Evolutionary conservation across 53 echinoderm and acorn worm genomes (phyloP).

Genomic region (Apostichopus leukothele): DNA sequence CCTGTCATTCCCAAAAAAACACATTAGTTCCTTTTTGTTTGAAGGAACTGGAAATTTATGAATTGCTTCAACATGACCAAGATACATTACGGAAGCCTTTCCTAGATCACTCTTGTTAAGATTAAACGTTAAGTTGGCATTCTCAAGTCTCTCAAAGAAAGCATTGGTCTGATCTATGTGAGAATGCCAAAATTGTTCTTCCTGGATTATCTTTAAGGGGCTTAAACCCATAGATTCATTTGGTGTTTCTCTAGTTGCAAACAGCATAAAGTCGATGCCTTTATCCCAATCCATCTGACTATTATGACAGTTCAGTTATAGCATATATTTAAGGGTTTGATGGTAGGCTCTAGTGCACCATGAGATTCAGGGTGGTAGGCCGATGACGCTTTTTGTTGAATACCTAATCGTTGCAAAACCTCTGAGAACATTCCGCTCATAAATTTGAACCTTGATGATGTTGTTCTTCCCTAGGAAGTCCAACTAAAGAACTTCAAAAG

Average conservation of each 20-base stretch:
- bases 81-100: conserved; percentile 9
- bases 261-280: conserved; percentile 62
- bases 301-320: conserved; percentile 45
- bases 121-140: conserved; percentile 29
- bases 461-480: conserved; percentile 54
- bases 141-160: conserved; percentile 38
- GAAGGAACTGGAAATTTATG: conserved; percentile 20
- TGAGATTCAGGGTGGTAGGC: not conserved
- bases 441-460: conserved; percentile 65
- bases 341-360: conserved; percentile 56
- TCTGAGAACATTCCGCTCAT: conserved; percentile 55
- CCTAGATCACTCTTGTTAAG: conserved; percentile 14
- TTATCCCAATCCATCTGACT: conserved; percentile 56
- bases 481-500: conserved; percentile 63
- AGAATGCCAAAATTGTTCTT: not conserved
- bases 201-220: not conserved
- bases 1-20: conserved; percentile 59
- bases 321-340: conserved; percentile 56
- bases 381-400: conserved; percentile 29
- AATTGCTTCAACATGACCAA: conserved; percentile 39
- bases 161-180: not conserved
- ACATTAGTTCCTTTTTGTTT: conserved; percentile 25
- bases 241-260: conserved; percentile 56
- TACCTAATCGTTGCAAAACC: conserved; percentile 49
- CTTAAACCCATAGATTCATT: conserved; percentile 56